These are phyloP conservation scores for Hippocampus comes DNA, from an alignment of 2,113 vertebrate species.

Conservation along the genomic window DNA sequence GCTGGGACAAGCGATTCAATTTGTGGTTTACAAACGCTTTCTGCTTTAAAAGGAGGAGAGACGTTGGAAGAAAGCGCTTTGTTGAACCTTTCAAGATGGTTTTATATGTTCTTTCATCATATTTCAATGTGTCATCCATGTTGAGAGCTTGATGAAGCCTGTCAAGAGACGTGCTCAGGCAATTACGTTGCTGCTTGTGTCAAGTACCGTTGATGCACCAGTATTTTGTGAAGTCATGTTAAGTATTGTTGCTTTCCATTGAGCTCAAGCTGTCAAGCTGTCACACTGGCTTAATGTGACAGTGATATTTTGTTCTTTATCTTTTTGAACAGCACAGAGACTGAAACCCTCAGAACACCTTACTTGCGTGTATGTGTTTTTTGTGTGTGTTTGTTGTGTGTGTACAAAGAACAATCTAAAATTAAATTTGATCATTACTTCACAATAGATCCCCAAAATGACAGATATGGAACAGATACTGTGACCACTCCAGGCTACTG, in stretches of 20 bases:
- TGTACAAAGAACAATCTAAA: not conserved
- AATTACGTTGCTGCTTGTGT: not conserved
- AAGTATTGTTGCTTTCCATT: not conserved
- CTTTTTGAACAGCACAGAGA: not conserved
- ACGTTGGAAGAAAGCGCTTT: not conserved
- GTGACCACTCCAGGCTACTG: too few relatives aligned
- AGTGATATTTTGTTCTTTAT: not conserved
- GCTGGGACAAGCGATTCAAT: slow-evolving; percentile 5
- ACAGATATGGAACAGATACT: too few relatives aligned
- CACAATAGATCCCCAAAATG: not conserved
- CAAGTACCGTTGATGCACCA: not conserved
- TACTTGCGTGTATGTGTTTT: too few relatives aligned
- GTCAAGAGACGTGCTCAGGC: not conserved
- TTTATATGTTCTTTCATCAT: slow-evolving; percentile 1
- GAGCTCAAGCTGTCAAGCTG: slow-evolving; percentile 8
- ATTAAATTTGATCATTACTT: not conserved
- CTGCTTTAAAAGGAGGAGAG: not conserved
- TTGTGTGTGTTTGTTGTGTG: not conserved
- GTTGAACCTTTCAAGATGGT: not conserved
- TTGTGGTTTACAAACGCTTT: slow-evolving; percentile 2
- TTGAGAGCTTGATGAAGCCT: not conserved
- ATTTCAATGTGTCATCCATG: slow-evolving; percentile 2
- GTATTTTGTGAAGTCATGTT: not conserved
- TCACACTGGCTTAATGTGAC: not conserved
- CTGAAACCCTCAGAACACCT: not conserved